Evolutionary conservation across 2,113 vertebrate genomes (phyloP).

Genomic region (Osmerus eperlanus): DNA sequence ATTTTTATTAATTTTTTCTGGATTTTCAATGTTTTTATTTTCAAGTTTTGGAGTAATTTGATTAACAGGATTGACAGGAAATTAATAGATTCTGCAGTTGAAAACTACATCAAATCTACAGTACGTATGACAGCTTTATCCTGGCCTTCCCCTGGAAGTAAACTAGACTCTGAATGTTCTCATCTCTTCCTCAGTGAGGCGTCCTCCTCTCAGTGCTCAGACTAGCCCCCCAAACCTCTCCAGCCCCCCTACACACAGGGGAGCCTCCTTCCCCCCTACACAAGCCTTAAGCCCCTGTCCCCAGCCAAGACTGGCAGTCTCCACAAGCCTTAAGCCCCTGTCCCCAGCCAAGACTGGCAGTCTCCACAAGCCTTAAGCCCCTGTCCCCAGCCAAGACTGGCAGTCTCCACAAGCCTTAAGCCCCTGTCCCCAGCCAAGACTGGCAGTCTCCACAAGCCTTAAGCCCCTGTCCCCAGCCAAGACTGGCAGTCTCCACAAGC

Average conservation of each 20-base stretch:
- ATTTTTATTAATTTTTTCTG: too few relatives aligned
- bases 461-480: background rate
- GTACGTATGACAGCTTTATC: background rate
- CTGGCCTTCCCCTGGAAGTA: background rate
- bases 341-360: background rate
- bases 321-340: background rate
- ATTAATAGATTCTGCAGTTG: background rate
- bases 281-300: background rate
- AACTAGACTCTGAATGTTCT: background rate
- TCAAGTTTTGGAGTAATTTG: too few relatives aligned
- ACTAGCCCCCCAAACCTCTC: background rate
- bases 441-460: background rate
- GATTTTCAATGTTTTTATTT: too few relatives aligned
- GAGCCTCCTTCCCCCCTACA: background rate
- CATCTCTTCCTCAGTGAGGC: slow-evolving; percentile 3
- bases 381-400: background rate
- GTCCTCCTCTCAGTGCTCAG: background rate
- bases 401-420: background rate
- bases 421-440: background rate
- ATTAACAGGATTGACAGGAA: too few relatives aligned
- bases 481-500: background rate
- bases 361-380: background rate
- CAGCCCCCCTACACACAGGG: background rate
- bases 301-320: background rate
- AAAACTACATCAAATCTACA: background rate